phyloP scores from a whole-genome alignment of 1,140 invertebrate species.

The Ceratosolen solmsi region DNA sequence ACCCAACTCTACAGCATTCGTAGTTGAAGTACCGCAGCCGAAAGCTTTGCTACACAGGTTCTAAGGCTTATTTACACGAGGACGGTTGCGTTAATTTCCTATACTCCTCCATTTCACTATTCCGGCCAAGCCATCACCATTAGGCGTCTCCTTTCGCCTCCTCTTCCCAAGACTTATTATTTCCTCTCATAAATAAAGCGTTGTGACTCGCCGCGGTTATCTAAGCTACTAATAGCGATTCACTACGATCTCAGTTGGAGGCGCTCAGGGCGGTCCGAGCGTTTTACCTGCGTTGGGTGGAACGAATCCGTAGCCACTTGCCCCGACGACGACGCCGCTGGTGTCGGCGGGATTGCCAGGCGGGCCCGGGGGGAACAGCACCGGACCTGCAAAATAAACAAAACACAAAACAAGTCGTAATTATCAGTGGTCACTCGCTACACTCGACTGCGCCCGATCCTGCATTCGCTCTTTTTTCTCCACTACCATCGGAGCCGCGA shows the following conservation, averaged over 20 bases:
- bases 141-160: background rate
- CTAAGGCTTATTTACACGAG: conserved; percentile 42
- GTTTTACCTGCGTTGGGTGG: conserved; percentile 77
- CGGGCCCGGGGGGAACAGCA: conserved; percentile 81
- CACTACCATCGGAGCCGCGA: no score
- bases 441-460: no score
- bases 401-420: no score
- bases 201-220: background rate
- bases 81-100: background rate
- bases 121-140: background rate
- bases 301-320: conserved; percentile 83
- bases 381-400: conserved; percentile 75
- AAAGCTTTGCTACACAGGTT: background rate
- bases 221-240: conserved; percentile 6
- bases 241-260: background rate
- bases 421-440: no score
- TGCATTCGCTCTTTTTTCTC: no score
- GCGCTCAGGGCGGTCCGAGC: conserved; percentile 35
- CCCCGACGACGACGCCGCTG: conserved; percentile 81
- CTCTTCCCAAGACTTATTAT: background rate
- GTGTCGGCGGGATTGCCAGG: conserved; percentile 77
- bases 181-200: conserved; percentile 6
- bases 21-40: background rate
- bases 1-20: background rate
- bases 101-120: background rate